Base-by-base conservation (phyloP, 1,140 invertebrate genomes). In the Globodera rostochiensis region DNA sequence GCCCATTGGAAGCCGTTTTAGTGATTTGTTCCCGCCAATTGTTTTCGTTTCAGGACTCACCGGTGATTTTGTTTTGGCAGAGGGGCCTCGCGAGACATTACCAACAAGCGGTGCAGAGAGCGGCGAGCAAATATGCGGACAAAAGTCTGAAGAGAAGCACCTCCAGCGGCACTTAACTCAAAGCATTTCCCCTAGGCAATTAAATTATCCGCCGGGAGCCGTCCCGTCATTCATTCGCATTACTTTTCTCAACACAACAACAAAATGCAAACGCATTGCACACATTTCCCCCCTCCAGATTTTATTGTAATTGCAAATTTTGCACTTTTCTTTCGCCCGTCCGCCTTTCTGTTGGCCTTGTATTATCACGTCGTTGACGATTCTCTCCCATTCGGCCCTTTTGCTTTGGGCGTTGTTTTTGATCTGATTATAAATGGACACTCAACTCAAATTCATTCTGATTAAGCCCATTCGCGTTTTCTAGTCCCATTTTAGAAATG, bases 41-140 rank as follows among this genome's bases (percentile, higher is more conserved):
- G n/a, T 46, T n/a, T 60, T 15, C 21, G 82, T 45, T 49, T 73
- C 21, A 84, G 83, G 83, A 84, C 74, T 84, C 84, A 4, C 84
- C 83, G 36, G 83, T 84, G 25, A 66, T 84, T 46, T 46, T 82
- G 9, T 84, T 84, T 70, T 86, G 85, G 67, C 83, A 84, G 50
- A 70, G 66, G 25, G 83, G 83, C 25, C 60, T 84, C 6, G 84
- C 83, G n/a, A 70, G 70, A 47, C 78, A 74, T 13, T 84, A 84
- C 74, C 74, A 83, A 69, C 83, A 84, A 25, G 82, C 73, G 6
- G 83, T 84, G 47, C n/a, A 84, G 64, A 83, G 80, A n/a, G 84
- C 81, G 50, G 79, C 84, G 36, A 73, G 53, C 53, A 80, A 53
- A 36, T 45, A 19, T 21, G 69, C 69, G 46, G 36, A 13, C 13